phyloP scores from a whole-genome alignment of 2,113 vertebrate genomes.

The Sisor rabdophorus region DNA sequence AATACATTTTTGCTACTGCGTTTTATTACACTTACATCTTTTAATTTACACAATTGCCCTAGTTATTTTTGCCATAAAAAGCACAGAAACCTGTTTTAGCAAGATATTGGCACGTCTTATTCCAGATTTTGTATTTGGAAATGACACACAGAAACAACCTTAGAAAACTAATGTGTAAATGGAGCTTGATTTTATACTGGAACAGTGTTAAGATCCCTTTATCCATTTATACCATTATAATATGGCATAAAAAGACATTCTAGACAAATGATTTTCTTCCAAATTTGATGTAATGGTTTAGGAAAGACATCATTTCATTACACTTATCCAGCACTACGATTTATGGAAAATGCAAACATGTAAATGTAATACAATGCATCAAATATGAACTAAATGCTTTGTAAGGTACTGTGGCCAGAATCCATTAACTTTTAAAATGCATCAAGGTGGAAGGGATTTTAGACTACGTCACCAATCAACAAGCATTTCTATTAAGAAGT shows the following conservation, averaged over 20 bases:
- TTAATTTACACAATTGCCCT: constrained; percentile 38
- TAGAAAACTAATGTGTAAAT: too few species aligned
- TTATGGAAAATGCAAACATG: background rate
- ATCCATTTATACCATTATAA: too few species aligned
- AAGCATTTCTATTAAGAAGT: constrained; percentile 19
- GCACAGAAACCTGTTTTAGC: background rate
- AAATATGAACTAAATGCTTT: background rate
- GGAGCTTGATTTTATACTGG: too few species aligned
- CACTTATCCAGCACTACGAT: background rate
- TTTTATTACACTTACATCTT: constrained; percentile 36
- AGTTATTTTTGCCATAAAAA: constrained; percentile 47
- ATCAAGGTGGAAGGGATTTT: constrained; percentile 8
- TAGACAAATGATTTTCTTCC: too few species aligned
- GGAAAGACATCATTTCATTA: background rate
- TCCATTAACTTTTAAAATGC: constrained; percentile 28
- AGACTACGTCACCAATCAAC: constrained; percentile 20
- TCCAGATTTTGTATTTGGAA: too few species aligned
- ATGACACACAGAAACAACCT: too few species aligned
- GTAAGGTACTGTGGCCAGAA: background rate
- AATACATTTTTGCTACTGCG: constrained; percentile 60
- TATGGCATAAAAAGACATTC: too few species aligned
- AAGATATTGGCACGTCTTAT: too few species aligned
- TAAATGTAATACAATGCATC: background rate
- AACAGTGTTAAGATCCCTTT: too few species aligned
- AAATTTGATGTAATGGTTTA: too few species aligned